Evolutionary conservation across 2,888 invertebrate species (phyloP), one percentile per base, ranked within the genome.

Genomic region (Lycophotia porphyrea): DNA sequence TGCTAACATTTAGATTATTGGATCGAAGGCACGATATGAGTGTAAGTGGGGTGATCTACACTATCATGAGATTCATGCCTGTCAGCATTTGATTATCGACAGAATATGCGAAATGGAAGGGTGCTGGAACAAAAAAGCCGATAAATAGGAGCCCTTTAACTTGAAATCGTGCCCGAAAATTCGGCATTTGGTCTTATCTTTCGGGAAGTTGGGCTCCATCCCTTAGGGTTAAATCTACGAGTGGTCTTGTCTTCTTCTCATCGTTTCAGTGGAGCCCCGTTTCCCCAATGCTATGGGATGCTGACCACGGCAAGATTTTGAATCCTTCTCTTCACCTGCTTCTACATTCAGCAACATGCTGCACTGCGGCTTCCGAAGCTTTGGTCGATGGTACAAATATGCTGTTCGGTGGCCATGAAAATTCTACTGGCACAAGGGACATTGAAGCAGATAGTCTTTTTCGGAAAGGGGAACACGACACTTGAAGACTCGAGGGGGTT

Each of bases 1-100:
- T 74, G 72, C 73, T 60, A 68, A 61, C 71, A 82, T 71, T 71
- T 71, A 74, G 86, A 88, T 88, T 79, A 82, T 81, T 79, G 76
- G 78, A 76, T 79, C 61, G 64, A 18, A 49, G 58, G 42, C 31
- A 24, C 49, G 75, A 84, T 81, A 87, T n/a, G n/a, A 27, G 27
- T 72, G 66, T 81, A 83, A 72, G 71, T 80, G 64, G 80, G n/a
- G 15, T 71, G 77, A 61, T 74, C 70, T 68, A 65, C 42, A 34
- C 1, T 74, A 75, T 85, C 82, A 31, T 49, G 55, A 55, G 27
- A 27, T 55, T 55, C 55, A 27, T 58, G n/a, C 27, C 15, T 58
- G 58, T 71, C 66, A 47, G 24, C 39, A 39, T 36, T 52, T 64
- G 60, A 82, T 73, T 65, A 82, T 77, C 60, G 42, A 18, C 18